Percentiles rank a stretch among this genome's conserved stretches.
Conservation (phyloP, 1,140 invertebrate genomes). For the Samia ricini region DNA sequence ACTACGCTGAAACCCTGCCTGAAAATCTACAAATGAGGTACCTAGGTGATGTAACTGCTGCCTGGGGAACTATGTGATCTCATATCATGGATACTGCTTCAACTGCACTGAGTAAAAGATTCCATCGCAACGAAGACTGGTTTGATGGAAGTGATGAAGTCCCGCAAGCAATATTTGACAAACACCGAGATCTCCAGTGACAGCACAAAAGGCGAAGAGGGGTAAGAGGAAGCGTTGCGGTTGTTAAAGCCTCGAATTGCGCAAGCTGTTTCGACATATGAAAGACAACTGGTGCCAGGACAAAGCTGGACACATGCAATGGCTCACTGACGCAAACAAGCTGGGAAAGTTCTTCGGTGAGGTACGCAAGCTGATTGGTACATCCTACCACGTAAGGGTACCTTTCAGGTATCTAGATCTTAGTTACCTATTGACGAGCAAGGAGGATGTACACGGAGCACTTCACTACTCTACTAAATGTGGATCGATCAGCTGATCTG, state of each 20-base stretch:
- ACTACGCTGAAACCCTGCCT: neutral
- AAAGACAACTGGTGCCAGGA: conserved; percentile 21
- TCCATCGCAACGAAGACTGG: conserved; percentile 24
- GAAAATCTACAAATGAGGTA: neutral
- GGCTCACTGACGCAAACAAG: conserved; percentile 31
- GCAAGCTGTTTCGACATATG: neutral
- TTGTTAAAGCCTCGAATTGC: neutral
- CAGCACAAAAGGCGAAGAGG: neutral
- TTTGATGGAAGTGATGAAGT: conserved; percentile 27
- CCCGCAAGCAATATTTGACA: neutral
- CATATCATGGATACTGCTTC: neutral
- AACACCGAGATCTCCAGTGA: neutral
- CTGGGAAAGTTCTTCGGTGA: conserved; percentile 27
- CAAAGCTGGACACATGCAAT: conserved; percentile 23
- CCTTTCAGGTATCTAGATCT: conserved; percentile 13
- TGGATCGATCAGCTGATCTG: neutral
- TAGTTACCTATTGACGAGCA: conserved; percentile 5
- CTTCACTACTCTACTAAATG: neutral
- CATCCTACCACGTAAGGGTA: conserved; percentile 2
- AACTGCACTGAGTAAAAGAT: neutral
- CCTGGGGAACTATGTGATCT: no score
- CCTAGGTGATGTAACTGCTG: no score
- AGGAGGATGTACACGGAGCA: neutral
- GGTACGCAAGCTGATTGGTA: conserved; percentile 18
- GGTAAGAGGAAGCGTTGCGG: neutral